Evolutionary conservation across 2,797 vertebrate species (phyloP).

Genomic region (Propithecus deckenii): DNA sequence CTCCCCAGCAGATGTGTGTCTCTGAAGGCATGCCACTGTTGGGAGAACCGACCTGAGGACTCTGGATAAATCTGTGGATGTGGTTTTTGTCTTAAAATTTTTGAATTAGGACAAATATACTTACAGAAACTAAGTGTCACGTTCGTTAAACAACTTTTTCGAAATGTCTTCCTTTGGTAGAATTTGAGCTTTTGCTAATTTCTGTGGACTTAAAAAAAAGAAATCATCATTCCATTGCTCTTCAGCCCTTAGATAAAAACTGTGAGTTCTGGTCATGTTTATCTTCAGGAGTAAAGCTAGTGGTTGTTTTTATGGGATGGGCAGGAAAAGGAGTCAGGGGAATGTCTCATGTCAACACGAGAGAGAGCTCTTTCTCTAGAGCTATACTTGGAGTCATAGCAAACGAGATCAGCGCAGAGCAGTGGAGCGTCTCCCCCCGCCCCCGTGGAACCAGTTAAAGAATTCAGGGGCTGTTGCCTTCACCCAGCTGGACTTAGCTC

Average conservation of each 20-base stretch:
- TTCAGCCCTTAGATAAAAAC: neutral
- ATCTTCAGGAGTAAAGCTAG: neutral
- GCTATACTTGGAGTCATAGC: neutral
- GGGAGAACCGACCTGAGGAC: neutral
- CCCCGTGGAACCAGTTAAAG: neutral
- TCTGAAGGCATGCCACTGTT: neutral
- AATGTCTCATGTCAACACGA: neutral
- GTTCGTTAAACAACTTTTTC: neutral
- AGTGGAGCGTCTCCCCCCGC: neutral
- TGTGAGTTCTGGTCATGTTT: neutral
- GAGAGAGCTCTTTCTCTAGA: neutral
- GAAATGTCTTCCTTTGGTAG: neutral
- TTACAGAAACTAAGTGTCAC: neutral
- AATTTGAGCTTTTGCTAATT: conserved; percentile 13
- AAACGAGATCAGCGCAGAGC: neutral
- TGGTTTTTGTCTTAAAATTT: neutral
- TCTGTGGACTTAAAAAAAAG: neutral
- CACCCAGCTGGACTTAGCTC: neutral
- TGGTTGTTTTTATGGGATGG: neutral
- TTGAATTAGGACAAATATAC: neutral
- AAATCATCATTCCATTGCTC: neutral
- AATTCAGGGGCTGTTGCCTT: neutral
- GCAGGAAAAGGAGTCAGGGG: neutral
- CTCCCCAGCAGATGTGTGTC: neutral
- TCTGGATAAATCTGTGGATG: neutral